phyloP scores from a whole-genome alignment of 2,113 vertebrate species.

The Mungos mungo region DNA sequence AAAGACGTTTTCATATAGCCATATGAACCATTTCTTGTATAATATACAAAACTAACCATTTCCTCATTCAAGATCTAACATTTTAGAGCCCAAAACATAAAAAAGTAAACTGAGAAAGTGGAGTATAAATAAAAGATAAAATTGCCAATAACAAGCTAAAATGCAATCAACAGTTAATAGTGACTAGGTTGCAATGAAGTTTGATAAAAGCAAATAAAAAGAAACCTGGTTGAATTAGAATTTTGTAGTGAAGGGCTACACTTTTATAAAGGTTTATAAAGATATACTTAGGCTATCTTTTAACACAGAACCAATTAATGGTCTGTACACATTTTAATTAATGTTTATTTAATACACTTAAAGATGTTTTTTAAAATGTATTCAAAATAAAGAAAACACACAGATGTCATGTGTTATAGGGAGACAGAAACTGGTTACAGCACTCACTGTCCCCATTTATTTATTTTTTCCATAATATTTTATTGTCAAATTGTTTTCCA shows the following conservation, averaged over 20 bases:
- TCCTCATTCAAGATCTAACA: not conserved
- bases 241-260: not conserved
- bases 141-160: not conserved
- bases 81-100: not conserved
- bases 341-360: not conserved
- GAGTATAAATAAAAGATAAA: not conserved
- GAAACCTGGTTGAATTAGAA: slow-evolving; percentile 1
- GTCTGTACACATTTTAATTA: not conserved
- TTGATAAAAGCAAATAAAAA: slow-evolving; percentile 21
- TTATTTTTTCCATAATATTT: too few species aligned
- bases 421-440: not conserved
- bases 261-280: not conserved
- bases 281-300: not conserved
- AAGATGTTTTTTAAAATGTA: not conserved
- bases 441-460: not conserved
- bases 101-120: not conserved
- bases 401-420: not conserved
- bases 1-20: not conserved
- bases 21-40: not conserved
- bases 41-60: slow-evolving; percentile 36
- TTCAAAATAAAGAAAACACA: not conserved
- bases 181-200: not conserved
- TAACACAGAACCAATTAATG: not conserved
- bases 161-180: not conserved
- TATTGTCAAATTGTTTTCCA: too few species aligned